These are phyloP conservation scores for Endotricha flammealis DNA, from an alignment of 2,888 invertebrate genomes.

Conservation along the genomic window DNA sequence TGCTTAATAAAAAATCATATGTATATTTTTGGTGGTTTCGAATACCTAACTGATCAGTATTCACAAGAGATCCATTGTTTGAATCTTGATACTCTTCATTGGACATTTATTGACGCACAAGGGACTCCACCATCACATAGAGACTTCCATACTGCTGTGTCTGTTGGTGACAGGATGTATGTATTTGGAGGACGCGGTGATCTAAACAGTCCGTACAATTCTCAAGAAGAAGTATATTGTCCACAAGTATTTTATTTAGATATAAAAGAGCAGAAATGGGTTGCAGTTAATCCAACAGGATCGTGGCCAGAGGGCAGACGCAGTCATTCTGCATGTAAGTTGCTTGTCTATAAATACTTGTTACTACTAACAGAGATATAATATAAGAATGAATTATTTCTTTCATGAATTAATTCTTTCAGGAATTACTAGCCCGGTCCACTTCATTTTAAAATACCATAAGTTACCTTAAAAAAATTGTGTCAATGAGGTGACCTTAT, in stretches of 20 bases:
- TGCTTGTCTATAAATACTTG: no score
- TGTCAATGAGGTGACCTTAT: no score
- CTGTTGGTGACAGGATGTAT: slow-evolving; percentile 88
- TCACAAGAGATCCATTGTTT: slow-evolving; percentile 87
- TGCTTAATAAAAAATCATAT: slow-evolving; percentile 87
- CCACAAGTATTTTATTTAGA: slow-evolving; percentile 87
- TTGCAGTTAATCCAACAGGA: slow-evolving; percentile 77
- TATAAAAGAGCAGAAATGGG: slow-evolving; percentile 84
- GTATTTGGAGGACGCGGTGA: slow-evolving; percentile 94
- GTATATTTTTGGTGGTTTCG: slow-evolving; percentile 95
- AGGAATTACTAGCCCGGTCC: no score
- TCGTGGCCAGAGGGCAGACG: slow-evolving; percentile 87
- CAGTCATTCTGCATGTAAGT: slow-evolving; percentile 94
- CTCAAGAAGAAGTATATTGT: slow-evolving; percentile 86
- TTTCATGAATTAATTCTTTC: no score
- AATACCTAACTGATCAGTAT: slow-evolving; percentile 88
- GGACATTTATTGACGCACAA: slow-evolving; percentile 81
- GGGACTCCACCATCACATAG: slow-evolving; percentile 85
- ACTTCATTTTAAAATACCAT: no score
- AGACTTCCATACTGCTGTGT: slow-evolving; percentile 93
- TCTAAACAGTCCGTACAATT: slow-evolving; percentile 68
- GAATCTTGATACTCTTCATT: slow-evolving; percentile 84
- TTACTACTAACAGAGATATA: no score
- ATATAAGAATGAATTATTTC: no score
- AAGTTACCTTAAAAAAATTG: no score